Conservation (phyloP, 1,140 invertebrate genomes). For the Lithobius niger region DNA sequence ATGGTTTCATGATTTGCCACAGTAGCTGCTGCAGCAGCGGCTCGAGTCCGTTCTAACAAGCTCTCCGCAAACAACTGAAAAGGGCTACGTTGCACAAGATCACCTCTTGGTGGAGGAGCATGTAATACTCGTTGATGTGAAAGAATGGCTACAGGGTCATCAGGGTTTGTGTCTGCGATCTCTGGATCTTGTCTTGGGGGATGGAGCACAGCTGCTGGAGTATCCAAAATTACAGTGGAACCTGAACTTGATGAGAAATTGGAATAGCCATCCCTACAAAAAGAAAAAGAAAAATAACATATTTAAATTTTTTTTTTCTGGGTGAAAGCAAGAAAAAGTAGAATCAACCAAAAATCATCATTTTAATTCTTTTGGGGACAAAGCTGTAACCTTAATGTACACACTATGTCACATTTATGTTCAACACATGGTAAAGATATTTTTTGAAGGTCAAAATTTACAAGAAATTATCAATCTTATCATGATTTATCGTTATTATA, state of each 20-base stretch:
- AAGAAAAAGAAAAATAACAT: not conserved
- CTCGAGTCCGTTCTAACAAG: constrained; percentile 16
- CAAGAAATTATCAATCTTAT: no score
- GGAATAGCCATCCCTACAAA: constrained; percentile 3
- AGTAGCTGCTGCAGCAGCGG: constrained; percentile 12
- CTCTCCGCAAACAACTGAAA: constrained; percentile 21
- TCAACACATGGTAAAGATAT: no score
- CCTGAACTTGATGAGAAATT: constrained; percentile 40
- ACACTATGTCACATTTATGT: no score
- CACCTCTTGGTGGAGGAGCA: not conserved
- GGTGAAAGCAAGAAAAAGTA: no score
- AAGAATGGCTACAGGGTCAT: constrained; percentile 18
- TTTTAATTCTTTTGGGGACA: no score
- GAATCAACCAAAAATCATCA: no score
- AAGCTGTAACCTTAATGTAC: no score
- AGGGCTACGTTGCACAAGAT: constrained; percentile 16
- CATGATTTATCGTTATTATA: no score
- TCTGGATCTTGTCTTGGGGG: constrained; percentile 8
- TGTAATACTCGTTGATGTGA: not conserved
- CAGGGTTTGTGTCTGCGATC: not conserved
- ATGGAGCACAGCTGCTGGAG: constrained; percentile 31
- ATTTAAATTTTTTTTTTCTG: no score
- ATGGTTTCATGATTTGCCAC: constrained; percentile 9
- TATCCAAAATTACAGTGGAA: constrained; percentile 44
- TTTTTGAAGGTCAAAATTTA: no score